Evolutionary conservation across 2,797 vertebrate genomes (phyloP), one percentile per base, ranked within the genome.

Genomic region (Acrocephalus scirpaceus): DNA sequence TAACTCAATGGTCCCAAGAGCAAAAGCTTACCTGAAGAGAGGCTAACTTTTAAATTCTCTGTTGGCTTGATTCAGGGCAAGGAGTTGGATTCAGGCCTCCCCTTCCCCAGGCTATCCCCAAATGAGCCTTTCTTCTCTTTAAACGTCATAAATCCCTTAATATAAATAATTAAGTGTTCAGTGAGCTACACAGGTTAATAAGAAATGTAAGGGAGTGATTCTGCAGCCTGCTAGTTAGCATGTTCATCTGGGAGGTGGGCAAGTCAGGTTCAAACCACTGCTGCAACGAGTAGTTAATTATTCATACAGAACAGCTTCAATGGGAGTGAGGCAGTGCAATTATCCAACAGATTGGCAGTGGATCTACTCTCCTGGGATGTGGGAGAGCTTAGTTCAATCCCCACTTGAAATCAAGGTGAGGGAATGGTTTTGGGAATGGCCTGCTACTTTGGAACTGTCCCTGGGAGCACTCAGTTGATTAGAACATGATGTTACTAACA

Each of bases 161-260:
- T 84, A 93, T 92, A 88, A 95, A 95, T 95, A 92, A 95, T 96
- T 92, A 71, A 96, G 44, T n/a, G 29, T 81, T 69, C 65, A 62
- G 6, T 88, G 70, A 48, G 44, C 61, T 64, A 82, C 86, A 70
- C 27, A 82, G 45, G 69, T 45, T 21, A 90, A 82, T 42, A 2
- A 17, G 38, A 94, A 89, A 82, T 67, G 42, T 42, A 61, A 81
- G 26, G 18, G 44, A 87, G 74, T 79, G 81, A 91, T 82, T 91
- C 78, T 80, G 16, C 53, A 88, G 85, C 69, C 40, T 71, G 56
- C 47, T 85, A 36, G 84, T 45, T 93, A 76, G 38, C 32, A 51
- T 60, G 87, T 56, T 96, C 69, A 77, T 87, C 72, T 92, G 89
- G 42, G 78, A 57, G 82, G 91, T 94, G 64, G 29, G 26, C 29